Conservation (phyloP, 2,888 invertebrate genomes). For the Chirona hameri region DNA sequence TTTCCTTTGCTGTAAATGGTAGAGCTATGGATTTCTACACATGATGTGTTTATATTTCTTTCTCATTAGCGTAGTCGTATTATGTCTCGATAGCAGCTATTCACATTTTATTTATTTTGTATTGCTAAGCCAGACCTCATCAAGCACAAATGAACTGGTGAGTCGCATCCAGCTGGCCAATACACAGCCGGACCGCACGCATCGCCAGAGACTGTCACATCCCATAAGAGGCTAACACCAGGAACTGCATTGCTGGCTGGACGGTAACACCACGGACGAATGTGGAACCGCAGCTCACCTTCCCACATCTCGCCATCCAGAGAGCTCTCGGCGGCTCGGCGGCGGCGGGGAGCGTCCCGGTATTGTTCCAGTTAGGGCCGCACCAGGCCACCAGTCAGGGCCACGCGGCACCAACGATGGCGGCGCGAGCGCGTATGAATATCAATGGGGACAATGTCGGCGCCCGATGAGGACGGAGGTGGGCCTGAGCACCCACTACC, state of each 20-base stretch:
- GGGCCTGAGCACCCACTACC: not conserved
- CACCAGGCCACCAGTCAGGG: not conserved
- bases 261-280: too few species aligned
- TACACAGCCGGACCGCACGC: too few species aligned
- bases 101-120: too few species aligned
- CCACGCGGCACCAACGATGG: not conserved
- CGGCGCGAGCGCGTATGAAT: not conserved
- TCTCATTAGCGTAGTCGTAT: too few species aligned
- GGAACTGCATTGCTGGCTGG: too few species aligned
- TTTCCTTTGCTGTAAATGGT: too few species aligned
- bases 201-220: not conserved
- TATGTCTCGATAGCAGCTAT: too few species aligned
- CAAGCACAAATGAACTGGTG: too few species aligned
- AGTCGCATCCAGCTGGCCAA: too few species aligned
- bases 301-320: not conserved
- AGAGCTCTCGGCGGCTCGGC: not conserved
- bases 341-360: not conserved
- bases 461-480: not conserved
- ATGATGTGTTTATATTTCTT: too few species aligned
- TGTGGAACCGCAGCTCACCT: not conserved
- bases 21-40: too few species aligned
- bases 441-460: not conserved
- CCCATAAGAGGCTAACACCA: not conserved
- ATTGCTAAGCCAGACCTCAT: too few species aligned
- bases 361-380: not conserved